phyloP scores from a whole-genome alignment of 2,797 vertebrate genomes.

The Eospalax fontanierii region DNA sequence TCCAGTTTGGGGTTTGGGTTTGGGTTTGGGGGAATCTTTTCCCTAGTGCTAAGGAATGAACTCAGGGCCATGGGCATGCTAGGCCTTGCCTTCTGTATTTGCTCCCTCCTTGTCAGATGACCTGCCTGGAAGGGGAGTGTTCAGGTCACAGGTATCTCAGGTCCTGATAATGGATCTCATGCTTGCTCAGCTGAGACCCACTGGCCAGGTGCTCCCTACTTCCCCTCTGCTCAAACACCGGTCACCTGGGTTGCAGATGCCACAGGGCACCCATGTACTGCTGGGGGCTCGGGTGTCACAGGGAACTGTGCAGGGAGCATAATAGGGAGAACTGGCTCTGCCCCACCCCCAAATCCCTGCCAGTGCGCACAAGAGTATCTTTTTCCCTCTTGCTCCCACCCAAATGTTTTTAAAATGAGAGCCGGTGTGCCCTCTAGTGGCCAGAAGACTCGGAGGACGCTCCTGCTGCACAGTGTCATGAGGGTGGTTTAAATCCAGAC shows the following conservation, averaged over 20 bases:
- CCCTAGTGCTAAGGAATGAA: background rate
- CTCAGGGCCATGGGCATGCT: background rate
- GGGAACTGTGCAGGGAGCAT: background rate
- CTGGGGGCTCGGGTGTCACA: background rate
- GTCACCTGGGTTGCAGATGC: background rate
- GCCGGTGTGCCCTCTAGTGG: conserved; percentile 80
- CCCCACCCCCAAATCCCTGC: background rate
- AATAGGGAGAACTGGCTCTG: too few relatives aligned
- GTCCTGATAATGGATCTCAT: background rate
- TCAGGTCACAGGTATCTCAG: background rate
- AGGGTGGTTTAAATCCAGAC: conserved; percentile 57
- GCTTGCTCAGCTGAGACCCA: background rate
- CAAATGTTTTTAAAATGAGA: conserved; percentile 49
- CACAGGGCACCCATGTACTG: background rate
- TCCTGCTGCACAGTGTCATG: background rate
- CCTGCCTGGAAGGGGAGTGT: background rate
- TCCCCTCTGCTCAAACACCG: background rate
- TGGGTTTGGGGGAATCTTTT: background rate
- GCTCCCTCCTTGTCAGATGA: background rate
- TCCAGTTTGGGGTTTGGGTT: background rate
- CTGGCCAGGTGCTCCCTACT: background rate
- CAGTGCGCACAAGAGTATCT: background rate
- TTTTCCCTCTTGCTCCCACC: background rate
- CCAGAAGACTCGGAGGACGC: background rate
- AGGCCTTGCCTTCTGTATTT: background rate